phyloP scores from a whole-genome alignment of 2,797 vertebrate genomes.

The Tenualosa ilisha region DNA sequence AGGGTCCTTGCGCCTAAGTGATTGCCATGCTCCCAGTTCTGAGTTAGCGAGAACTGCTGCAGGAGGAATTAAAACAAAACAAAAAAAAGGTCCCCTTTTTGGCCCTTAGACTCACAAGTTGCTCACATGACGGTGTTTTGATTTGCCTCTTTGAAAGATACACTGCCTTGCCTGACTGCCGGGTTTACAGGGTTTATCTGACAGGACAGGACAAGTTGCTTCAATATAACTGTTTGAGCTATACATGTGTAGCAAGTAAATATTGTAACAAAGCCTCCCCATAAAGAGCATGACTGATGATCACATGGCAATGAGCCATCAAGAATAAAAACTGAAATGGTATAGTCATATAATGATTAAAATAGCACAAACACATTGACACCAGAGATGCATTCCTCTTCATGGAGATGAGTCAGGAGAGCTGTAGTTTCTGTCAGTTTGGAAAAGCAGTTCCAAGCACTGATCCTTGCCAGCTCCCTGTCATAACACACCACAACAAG shows the following conservation, averaged over 20 bases:
- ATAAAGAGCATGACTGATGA: background rate
- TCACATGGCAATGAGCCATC: background rate
- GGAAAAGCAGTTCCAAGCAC: background rate
- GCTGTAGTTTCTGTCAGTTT: conserved; percentile 4
- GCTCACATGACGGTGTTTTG: conserved; percentile 3
- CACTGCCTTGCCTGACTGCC: background rate
- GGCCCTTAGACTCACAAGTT: conserved; percentile 11
- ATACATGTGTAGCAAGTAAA: background rate
- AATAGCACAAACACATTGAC: conserved; percentile 17
- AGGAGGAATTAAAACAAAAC: background rate
- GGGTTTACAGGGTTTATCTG: background rate
- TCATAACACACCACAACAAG: conserved; percentile 29
- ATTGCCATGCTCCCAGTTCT: conserved; percentile 54
- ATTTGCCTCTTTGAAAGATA: background rate
- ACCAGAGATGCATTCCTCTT: background rate
- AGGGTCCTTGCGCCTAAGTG: conserved; percentile 68
- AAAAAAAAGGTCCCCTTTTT: conserved; percentile 19
- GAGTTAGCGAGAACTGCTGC: background rate
- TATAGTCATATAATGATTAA: conserved; percentile 23
- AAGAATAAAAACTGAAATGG: background rate
- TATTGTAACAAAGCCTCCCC: background rate
- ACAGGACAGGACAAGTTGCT: background rate
- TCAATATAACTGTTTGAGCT: background rate
- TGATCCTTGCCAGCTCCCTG: background rate
- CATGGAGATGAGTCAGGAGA: conserved; percentile 23